Conservation (phyloP, 2,888 invertebrate genomes). For the Calameuta filiformis region DNA sequence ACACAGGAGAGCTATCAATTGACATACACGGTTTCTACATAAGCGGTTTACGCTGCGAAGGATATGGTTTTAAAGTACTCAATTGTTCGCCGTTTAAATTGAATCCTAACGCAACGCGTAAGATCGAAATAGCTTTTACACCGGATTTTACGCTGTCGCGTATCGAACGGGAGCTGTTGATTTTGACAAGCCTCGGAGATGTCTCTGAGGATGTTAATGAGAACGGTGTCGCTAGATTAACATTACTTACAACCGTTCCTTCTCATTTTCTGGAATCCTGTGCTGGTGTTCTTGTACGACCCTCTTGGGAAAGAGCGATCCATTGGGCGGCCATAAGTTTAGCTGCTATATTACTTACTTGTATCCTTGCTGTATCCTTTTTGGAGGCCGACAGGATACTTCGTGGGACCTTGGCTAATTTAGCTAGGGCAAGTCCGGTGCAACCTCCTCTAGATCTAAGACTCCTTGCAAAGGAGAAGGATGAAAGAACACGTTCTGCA, state of each 20-base stretch:
- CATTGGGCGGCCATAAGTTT: slow-evolving; percentile 74
- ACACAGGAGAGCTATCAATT: slow-evolving; percentile 92
- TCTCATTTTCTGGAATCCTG: slow-evolving; percentile 76
- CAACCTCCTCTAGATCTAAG: slow-evolving; percentile 75
- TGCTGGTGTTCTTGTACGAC: slow-evolving; percentile 76
- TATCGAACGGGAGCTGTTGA: slow-evolving; percentile 73
- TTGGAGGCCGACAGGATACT: slow-evolving; percentile 80
- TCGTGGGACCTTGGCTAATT: slow-evolving; percentile 67
- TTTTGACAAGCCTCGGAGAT: slow-evolving; percentile 71
- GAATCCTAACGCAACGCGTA: slow-evolving; percentile 77
- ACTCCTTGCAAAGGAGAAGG: slow-evolving; percentile 57
- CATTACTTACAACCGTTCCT: slow-evolving; percentile 68
- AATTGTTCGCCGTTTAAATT: slow-evolving; percentile 80
- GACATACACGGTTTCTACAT: slow-evolving; percentile 76
- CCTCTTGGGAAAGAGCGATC: slow-evolving; percentile 80
- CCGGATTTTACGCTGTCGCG: slow-evolving; percentile 87
- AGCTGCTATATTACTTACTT: slow-evolving; percentile 73
- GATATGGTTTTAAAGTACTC: slow-evolving; percentile 82
- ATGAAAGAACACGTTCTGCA: slow-evolving; percentile 18
- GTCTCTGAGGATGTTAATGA: slow-evolving; percentile 19
- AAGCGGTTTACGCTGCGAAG: slow-evolving; percentile 77
- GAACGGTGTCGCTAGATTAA: slow-evolving; percentile 50
- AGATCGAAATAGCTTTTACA: slow-evolving; percentile 88
- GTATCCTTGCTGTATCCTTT: slow-evolving; percentile 75
- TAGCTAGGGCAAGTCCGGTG: slow-evolving; percentile 69